Conservation (phyloP, 2,888 invertebrate species). For the Byasa hedistus region DNA sequence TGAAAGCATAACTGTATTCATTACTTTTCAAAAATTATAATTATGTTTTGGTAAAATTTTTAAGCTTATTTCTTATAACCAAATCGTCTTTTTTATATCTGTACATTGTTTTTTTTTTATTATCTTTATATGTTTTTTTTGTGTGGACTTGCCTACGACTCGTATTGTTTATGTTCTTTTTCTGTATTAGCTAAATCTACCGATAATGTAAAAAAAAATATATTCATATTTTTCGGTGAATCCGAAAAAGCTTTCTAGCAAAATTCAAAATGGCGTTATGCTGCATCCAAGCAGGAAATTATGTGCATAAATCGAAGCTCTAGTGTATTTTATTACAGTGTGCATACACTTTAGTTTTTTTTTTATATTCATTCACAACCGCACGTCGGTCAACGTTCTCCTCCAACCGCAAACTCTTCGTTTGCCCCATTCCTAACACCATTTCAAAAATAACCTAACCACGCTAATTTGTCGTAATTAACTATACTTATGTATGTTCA, state of each 20-base stretch:
- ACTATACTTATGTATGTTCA: slow-evolving; percentile 14
- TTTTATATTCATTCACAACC: slow-evolving; percentile 35
- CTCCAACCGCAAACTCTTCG: slow-evolving; percentile 48
- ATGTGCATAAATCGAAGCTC: slow-evolving; percentile 15
- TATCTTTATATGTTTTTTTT: too few species aligned
- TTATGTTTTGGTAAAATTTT: too few species aligned
- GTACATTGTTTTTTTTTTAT: too few species aligned
- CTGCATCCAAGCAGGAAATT: slow-evolving; percentile 19
- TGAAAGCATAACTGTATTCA: too few species aligned
- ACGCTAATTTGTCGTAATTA: slow-evolving; percentile 45
- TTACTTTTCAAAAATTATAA: too few species aligned
- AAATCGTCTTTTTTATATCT: too few species aligned
- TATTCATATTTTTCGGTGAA: neutral
- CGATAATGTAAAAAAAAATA: too few species aligned
- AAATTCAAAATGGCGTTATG: neutral
- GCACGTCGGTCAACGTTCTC: slow-evolving; percentile 49
- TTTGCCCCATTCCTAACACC: slow-evolving; percentile 39
- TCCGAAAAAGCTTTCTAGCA: neutral
- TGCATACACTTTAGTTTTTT: slow-evolving; percentile 20
- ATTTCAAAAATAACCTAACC: slow-evolving; percentile 38
- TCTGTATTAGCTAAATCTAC: too few species aligned
- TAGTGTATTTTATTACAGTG: slow-evolving; percentile 13
- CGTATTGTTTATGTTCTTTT: too few species aligned
- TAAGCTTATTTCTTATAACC: too few species aligned
- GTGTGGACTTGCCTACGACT: too few species aligned